Percentiles rank a stretch among this genome's conserved stretches.
These are phyloP conservation scores for Drosophila sp. DNA, from an alignment of 1,140 invertebrate genomes.

Conservation along the genomic window DNA sequence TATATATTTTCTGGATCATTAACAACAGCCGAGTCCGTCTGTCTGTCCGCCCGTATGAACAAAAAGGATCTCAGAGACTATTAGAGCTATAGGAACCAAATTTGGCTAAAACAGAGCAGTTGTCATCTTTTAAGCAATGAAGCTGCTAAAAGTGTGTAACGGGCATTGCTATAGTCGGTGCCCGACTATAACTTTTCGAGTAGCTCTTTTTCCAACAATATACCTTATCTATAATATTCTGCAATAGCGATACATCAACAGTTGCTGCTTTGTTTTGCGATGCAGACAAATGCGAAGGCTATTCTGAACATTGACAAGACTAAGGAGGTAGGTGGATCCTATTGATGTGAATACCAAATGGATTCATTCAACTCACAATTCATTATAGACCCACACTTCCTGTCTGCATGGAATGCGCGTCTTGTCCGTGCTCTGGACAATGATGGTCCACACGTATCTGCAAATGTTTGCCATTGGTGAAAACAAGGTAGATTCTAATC, in stretches of 20 bases:
- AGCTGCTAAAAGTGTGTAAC: too few species aligned
- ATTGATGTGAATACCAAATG: background rate
- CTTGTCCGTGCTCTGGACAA: constrained; percentile 95
- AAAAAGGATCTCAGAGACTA: too few species aligned
- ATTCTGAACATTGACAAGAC: constrained; percentile 86
- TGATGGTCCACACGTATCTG: constrained; percentile 95
- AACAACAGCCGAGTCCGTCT: too few species aligned
- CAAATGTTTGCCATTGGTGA: constrained; percentile 91
- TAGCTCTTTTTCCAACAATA: too few species aligned
- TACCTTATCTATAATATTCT: background rate
- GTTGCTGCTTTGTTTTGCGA: constrained; percentile 85
- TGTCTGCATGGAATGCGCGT: constrained; percentile 94
- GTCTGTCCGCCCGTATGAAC: too few species aligned
- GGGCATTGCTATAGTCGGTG: too few species aligned
- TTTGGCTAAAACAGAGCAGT: too few species aligned
- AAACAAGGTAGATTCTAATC: constrained; percentile 84
- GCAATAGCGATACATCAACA: constrained; percentile 81
- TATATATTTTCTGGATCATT: too few species aligned
- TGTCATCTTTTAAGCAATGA: too few species aligned
- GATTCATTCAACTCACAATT: constrained; percentile 12
- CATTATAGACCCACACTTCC: constrained; percentile 87
- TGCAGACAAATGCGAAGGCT: constrained; percentile 87
- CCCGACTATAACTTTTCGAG: too few species aligned
- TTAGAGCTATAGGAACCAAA: too few species aligned
- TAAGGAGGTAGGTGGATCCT: constrained; percentile 68